Conservation (phyloP, 2,797 vertebrate species). For the Anguilla megastoma region DNA sequence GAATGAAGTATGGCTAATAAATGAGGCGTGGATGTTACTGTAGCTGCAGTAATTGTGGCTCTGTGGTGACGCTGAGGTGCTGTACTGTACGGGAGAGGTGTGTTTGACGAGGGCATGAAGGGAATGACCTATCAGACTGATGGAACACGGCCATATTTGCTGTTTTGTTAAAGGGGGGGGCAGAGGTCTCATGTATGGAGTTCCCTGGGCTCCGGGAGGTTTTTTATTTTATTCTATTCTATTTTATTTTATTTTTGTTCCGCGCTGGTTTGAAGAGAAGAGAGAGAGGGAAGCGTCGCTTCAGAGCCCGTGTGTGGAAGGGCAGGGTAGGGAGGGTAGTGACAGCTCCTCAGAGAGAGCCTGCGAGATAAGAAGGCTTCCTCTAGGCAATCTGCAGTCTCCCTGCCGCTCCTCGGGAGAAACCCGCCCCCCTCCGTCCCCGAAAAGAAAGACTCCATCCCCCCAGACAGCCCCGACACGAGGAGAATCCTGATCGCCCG, state of each 20-base stretch:
- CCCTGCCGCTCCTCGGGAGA: neutral
- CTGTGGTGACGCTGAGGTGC: neutral
- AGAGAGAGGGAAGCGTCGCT: neutral
- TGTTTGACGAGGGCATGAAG: neutral
- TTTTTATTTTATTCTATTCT: neutral
- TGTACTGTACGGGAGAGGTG: neutral
- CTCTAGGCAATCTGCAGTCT: slow-evolving; percentile 42
- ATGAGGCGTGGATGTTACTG: neutral
- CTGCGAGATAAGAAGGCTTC: slow-evolving; percentile 38
- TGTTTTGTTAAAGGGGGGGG: slow-evolving; percentile 2
- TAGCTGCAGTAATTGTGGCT: neutral
- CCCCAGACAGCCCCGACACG: neutral
- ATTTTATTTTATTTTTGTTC: neutral
- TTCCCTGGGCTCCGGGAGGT: neutral
- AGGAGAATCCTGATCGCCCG: slow-evolving; percentile 11
- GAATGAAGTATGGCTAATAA: neutral
- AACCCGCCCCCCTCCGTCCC: neutral
- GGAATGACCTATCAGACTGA: too few species aligned
- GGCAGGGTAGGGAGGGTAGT: neutral
- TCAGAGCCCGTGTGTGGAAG: neutral
- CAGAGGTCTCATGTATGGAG: neutral
- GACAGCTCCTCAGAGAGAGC: slow-evolving; percentile 9
- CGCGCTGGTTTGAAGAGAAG: slow-evolving; percentile 9
- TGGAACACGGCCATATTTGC: neutral
- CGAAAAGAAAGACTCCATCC: neutral